Base-by-base conservation (phyloP, 2,797 vertebrate species). In the Cryptoblepharus egeriae region DNA sequence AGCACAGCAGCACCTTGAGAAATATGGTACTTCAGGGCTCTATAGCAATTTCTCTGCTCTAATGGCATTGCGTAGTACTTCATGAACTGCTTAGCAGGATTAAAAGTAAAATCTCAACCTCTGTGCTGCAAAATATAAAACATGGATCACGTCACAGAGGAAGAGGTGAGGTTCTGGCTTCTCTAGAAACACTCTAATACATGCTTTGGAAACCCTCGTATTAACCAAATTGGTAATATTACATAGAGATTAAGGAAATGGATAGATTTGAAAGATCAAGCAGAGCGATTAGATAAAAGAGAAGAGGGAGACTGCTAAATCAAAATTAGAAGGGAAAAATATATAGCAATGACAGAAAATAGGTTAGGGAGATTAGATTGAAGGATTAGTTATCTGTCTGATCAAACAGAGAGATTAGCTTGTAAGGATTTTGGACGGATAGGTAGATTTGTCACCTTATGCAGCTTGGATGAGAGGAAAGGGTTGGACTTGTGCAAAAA, bases 161-260 rank as follows among this genome's bases (percentile, higher is more conserved):
- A 9, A 35, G 30, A 11, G 20, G 39, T 32, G 37, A 20, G 64
- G 4, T 58, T 60, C 35, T 45, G 15, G 26, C 37, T 45, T 68
- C 52, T 58, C 49, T 45, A 20, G 63, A 60, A 75, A 45, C 22
- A 68, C 45, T 15, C n/a, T 75, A 60, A 69, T 68, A 42, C 6
- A 24, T 28, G 13, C 52, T 75, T 82, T 68, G 13, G 9, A 69
- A 75, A 82, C 20, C 64, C 37, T 68, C 42, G 58, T 81, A 75
- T 68, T 75, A 58, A 75, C 52, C 45, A 81, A 68, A 32, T 82
- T 82, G 58, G 72, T 68, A 75, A 75, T 82, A 75, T 68, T 82
- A 75, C 52, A 28, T 20, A 75, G 52, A 60, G 72, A 32, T 75
- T 68, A 82, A 37, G 39, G 64, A 82, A 58, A 82, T 35, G 35